Evolutionary conservation across 2,888 invertebrate species (phyloP), one percentile per base, ranked within the genome.

Genomic region (Drosophila yooni): DNA sequence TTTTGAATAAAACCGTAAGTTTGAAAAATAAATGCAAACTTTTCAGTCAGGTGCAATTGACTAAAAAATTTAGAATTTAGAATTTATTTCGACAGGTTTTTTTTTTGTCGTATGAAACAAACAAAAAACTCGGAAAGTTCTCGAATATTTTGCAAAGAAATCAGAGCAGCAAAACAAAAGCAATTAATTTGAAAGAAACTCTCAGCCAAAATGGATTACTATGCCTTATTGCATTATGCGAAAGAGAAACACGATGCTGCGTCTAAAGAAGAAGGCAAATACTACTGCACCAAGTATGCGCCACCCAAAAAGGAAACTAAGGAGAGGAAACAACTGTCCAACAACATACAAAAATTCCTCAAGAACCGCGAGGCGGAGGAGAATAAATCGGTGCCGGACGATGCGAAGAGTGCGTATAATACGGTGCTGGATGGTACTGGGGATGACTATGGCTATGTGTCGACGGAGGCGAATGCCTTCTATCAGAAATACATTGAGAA

Each of bases 401-500:
- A 98, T 94, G 97, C 97, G 1, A 94, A 96, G 31, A 96, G 97
- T 88, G 94, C 94, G 81, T 95, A 96, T 36, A 95, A 97, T 82
- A 96, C 97, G 18, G 96, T 15, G 4, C 1, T 62, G 96, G 96
- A 15, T 4, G 51, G 40, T 0, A 64, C 96, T 0, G 97, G 97
- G 91, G 98, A 98, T 93, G 98, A 98, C 91, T 98, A 98, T 91
- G 98, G 98, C 0, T 98, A 97, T 91, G 97, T 96, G 46, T 98
- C 98, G 0, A 96, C 96, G 84, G 96, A 96, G 92, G 96, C 97
- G 2, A 95, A 96, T 51, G 96, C 96, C 34, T 94, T 96, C 83
- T 97, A 97, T 92, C 95, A 96, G 80, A 97, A 97, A 92, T 95
- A 98, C 94, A 96, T 98, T 95, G 96, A 96, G 81, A 97, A 97